phyloP scores from a whole-genome alignment of 2,888 invertebrate genomes.

The Acanthoscelides obtectus region DNA sequence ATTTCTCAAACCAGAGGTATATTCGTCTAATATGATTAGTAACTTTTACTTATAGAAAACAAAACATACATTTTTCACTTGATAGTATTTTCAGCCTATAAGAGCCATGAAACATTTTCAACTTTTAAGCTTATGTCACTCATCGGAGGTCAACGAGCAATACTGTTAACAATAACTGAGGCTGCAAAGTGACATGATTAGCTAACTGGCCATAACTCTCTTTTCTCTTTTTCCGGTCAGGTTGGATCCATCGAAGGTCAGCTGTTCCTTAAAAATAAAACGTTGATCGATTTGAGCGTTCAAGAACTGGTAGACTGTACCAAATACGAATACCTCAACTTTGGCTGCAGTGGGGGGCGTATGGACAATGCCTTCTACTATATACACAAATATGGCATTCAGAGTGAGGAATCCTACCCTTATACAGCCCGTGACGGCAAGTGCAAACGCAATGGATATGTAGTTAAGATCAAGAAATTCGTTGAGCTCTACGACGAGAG shows the following conservation, averaged over 20 bases:
- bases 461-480: background rate
- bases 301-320: slow-evolving; percentile 45
- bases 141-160: too few relatives aligned
- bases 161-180: too few relatives aligned
- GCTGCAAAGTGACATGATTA: too few relatives aligned
- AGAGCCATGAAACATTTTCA: too few relatives aligned
- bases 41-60: too few relatives aligned
- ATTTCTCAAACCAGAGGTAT: too few relatives aligned
- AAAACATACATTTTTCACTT: background rate
- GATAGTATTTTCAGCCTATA: background rate
- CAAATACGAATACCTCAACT: slow-evolving; percentile 31
- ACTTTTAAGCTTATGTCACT: too few relatives aligned
- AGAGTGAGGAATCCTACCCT: slow-evolving; percentile 40
- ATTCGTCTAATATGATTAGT: too few relatives aligned
- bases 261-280: slow-evolving; percentile 23
- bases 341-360: slow-evolving; percentile 44
- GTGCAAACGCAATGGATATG: slow-evolving; percentile 6
- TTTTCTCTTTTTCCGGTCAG: background rate
- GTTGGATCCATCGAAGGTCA: slow-evolving; percentile 40
- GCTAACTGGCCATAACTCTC: too few relatives aligned
- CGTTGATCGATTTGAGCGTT: slow-evolving; percentile 39
- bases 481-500: background rate
- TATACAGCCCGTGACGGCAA: slow-evolving; percentile 34
- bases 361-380: slow-evolving; percentile 44
- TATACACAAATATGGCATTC: slow-evolving; percentile 40